phyloP scores from a whole-genome alignment of 2,113 vertebrate species.

The Callorhinus ursinus region DNA sequence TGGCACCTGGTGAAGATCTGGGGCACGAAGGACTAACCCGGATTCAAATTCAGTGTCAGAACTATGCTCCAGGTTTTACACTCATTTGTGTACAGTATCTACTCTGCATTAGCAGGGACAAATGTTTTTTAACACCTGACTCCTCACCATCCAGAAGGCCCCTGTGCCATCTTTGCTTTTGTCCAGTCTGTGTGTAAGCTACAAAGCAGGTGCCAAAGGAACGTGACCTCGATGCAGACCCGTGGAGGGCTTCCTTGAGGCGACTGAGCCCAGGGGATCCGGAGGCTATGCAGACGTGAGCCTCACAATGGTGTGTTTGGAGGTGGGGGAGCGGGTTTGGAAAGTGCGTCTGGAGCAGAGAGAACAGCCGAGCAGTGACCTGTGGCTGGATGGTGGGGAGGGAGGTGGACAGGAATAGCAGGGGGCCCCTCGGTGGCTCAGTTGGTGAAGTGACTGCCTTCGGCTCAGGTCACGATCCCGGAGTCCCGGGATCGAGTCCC shows the following conservation, averaged over 20 bases:
- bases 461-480: too few relatives aligned
- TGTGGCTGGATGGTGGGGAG: neutral
- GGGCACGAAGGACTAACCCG: neutral
- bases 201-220: neutral
- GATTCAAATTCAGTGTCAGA: neutral
- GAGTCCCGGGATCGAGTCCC: too few relatives aligned
- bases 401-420: neutral
- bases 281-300: rapidly evolving
- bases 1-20: neutral
- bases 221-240: neutral
- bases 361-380: rapidly evolving
- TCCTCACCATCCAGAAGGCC: neutral
- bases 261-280: neutral
- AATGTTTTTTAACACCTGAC: neutral
- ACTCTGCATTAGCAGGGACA: neutral
- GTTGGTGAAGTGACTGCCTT: too few relatives aligned
- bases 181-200: neutral
- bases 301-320: neutral
- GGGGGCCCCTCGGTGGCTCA: too few relatives aligned
- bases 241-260: neutral
- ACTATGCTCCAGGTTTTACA: neutral
- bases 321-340: rapidly evolving
- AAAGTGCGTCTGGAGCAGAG: neutral
- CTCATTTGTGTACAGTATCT: neutral
- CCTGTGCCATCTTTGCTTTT: neutral